Conservation (phyloP, 2,797 vertebrate species). For the Aeoliscus strigatus region DNA sequence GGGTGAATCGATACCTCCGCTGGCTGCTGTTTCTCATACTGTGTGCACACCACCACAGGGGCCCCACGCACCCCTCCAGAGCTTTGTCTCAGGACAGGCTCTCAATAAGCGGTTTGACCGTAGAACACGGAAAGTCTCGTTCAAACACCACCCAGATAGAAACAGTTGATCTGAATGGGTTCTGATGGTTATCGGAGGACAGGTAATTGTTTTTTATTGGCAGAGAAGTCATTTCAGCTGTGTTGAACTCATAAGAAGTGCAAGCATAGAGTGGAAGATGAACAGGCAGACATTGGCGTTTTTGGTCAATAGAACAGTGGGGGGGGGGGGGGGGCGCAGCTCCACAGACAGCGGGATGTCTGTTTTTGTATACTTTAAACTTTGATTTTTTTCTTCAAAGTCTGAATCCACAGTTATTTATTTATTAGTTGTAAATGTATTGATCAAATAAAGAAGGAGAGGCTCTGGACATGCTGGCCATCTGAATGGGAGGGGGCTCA, state of each 20-base stretch:
- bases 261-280: constrained; percentile 33
- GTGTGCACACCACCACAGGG: constrained; percentile 33
- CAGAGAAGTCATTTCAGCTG: constrained; percentile 32
- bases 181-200: constrained; percentile 10
- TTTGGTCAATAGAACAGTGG: constrained; percentile 55
- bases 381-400: constrained; percentile 56
- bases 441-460: constrained; percentile 57
- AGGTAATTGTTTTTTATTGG: constrained; percentile 33
- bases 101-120: constrained; percentile 31
- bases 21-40: constrained; percentile 36
- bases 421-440: no score
- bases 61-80: constrained; percentile 21
- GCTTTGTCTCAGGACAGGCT: constrained; percentile 42
- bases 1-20: constrained; percentile 59
- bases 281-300: constrained; percentile 51
- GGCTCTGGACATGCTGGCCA: constrained; percentile 32
- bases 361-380: constrained; percentile 48
- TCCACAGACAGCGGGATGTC: constrained; percentile 30
- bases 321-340: constrained; percentile 49
- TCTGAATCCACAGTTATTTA: no score
- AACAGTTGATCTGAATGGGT: no score
- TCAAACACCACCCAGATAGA: no score
- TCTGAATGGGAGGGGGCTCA: constrained; percentile 49
- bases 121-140: constrained; percentile 6
- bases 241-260: constrained; percentile 54